Percentiles rank a stretch among this genome's conserved stretches.
Evolutionary conservation across 2,888 invertebrate species (phyloP).

Genomic region (Lordiphosa fenestrarum): DNA sequence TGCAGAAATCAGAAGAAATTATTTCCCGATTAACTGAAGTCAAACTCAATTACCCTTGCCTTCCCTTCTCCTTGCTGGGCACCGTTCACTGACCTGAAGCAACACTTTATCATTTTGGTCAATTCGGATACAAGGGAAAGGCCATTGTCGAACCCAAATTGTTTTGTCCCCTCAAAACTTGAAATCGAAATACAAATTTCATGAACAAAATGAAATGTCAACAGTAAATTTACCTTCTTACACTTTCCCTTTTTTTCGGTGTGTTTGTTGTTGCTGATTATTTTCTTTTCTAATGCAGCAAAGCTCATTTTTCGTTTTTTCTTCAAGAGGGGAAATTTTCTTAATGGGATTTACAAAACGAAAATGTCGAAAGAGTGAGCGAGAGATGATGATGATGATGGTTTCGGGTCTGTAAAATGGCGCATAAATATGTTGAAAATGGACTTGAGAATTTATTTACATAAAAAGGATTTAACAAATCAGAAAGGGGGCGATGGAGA

Average conservation of each 20-base stretch:
- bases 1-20: too few species aligned
- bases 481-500: conserved; percentile 31
- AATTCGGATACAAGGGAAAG: too few species aligned
- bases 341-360: conserved; percentile 67
- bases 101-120: too few species aligned
- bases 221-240: conserved; percentile 72
- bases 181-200: conserved; percentile 58
- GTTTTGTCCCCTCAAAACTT: conserved; percentile 27
- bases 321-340: conserved; percentile 54
- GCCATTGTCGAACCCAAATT: too few species aligned
- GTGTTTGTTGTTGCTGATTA: conserved; percentile 57
- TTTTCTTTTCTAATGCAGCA: conserved; percentile 71
- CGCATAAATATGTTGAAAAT: conserved; percentile 75
- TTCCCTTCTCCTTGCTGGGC: too few species aligned
- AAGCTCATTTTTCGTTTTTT: conserved; percentile 73
- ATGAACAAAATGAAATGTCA: conserved; percentile 72
- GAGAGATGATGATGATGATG: conserved; percentile 40
- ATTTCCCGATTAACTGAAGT: too few species aligned
- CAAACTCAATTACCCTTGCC: too few species aligned
- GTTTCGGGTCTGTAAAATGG: conserved; percentile 58
- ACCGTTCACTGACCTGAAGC: too few species aligned
- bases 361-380: conserved; percentile 39
- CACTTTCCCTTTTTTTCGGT: conserved; percentile 53
- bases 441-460: conserved; percentile 72
- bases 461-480: conserved; percentile 73